Conservation (phyloP, 2,888 invertebrate genomes). For the Zaprionus lineosus region DNA sequence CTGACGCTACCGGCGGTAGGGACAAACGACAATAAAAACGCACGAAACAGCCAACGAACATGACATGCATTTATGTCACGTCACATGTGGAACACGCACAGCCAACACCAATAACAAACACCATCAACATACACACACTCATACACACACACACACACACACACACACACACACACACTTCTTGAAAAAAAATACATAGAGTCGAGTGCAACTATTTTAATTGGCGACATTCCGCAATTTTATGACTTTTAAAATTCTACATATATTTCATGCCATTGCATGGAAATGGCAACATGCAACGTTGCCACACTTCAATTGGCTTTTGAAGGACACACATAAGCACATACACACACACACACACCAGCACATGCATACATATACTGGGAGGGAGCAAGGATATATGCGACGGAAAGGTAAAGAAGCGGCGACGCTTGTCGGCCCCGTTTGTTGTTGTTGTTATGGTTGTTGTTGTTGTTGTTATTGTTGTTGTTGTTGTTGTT, state of each 20-base stretch:
- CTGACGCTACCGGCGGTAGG: constrained; percentile 11
- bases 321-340: constrained; percentile 61
- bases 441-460: constrained; percentile 41
- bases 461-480: not conserved
- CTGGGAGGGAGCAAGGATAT: constrained; percentile 47
- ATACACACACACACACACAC: constrained; percentile 12
- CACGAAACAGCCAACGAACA: constrained; percentile 75
- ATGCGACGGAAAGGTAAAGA: constrained; percentile 11
- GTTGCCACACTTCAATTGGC: constrained; percentile 75
- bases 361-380: not conserved
- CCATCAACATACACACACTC: constrained; percentile 6
- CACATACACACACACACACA: constrained; percentile 25
- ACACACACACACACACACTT: constrained; percentile 5
- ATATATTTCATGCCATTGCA: constrained; percentile 69
- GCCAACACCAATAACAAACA: constrained; percentile 39
- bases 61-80: constrained; percentile 82
- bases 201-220: constrained; percentile 78
- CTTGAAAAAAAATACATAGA: not conserved
- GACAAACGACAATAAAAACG: constrained; percentile 40
- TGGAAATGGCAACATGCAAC: constrained; percentile 58
- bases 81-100: constrained; percentile 74
- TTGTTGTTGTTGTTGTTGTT: not conserved
- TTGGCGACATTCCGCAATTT: constrained; percentile 81
- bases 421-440: constrained; percentile 30
- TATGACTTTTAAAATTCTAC: constrained; percentile 81